Evolutionary conservation across 2,888 invertebrate species (phyloP).

Genomic region (Cheilosia variabilis): DNA sequence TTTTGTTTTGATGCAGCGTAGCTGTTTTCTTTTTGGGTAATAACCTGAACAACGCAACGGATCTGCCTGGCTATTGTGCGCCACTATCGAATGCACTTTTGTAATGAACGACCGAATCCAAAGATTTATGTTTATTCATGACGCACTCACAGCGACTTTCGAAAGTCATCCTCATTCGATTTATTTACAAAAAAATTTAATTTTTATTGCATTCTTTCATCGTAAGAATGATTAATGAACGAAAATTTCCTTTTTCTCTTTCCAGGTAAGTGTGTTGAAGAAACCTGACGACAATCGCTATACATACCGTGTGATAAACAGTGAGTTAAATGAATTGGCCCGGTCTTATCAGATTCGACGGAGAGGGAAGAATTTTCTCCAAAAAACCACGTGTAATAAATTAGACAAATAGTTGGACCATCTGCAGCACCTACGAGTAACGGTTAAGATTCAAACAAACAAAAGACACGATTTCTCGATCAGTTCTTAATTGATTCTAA

Average conservation of each 20-base stretch:
- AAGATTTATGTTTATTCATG: conserved; percentile 11
- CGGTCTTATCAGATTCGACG: conserved; percentile 3
- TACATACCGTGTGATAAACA: conserved; percentile 28
- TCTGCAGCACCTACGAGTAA: conserved; percentile 38
- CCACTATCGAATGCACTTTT: not conserved
- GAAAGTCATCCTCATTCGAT: conserved; percentile 20
- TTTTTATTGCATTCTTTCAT: conserved; percentile 49
- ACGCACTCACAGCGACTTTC: not conserved
- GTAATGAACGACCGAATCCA: not conserved
- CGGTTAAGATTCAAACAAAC: not conserved
- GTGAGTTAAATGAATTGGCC: conserved; percentile 52
- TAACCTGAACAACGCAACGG: no score
- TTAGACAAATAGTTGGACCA: conserved; percentile 11
- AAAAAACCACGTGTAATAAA: conserved; percentile 22
- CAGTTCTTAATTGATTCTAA: conserved; percentile 64
- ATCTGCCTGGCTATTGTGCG: not conserved
- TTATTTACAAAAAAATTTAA: conserved; percentile 18
- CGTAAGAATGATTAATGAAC: conserved; percentile 68
- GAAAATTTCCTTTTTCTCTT: conserved; percentile 18
- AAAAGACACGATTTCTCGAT: conserved; percentile 56
- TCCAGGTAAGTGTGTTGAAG: conserved; percentile 53
- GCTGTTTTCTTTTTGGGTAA: no score
- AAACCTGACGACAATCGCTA: conserved; percentile 35
- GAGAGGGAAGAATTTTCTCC: not conserved
- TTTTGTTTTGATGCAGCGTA: no score